phyloP scores from a whole-genome alignment of 2,888 invertebrate genomes.

The Drosophila flavopinicola region DNA sequence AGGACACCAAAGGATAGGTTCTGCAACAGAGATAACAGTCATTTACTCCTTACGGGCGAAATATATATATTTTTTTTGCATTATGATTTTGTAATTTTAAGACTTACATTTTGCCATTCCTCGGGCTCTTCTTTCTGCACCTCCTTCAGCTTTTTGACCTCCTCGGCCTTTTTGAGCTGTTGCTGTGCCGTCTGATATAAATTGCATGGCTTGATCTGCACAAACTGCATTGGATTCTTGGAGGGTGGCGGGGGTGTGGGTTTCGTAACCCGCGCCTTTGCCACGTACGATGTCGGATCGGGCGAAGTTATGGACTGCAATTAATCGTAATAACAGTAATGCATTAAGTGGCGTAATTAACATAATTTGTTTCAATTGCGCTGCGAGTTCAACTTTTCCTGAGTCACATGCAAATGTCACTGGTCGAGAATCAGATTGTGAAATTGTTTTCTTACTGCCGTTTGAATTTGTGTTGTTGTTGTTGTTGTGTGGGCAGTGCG shows the following conservation, averaged over 20 bases:
- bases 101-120: conserved; percentile 95
- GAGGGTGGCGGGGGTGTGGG: conserved; percentile 93
- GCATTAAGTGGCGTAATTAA: conserved; percentile 61
- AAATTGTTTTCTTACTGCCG: conserved; percentile 31
- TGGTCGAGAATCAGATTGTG: conserved; percentile 35
- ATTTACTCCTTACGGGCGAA: no score
- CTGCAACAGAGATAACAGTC: no score
- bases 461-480: not conserved
- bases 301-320: conserved; percentile 83
- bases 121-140: conserved; percentile 93
- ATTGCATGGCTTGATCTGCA: conserved; percentile 94
- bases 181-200: conserved; percentile 93
- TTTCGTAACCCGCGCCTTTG: conserved; percentile 87
- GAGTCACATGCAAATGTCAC: conserved; percentile 58
- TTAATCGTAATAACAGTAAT: conserved; percentile 49
- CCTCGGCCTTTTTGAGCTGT: conserved; percentile 93
- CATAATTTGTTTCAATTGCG: conserved; percentile 59
- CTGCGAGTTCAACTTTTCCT: conserved; percentile 30
- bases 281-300: conserved; percentile 84
- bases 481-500: conserved; percentile 41
- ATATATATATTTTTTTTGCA: no score
- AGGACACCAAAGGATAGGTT: no score
- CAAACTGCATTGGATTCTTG: conserved; percentile 94
- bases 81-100: not conserved
- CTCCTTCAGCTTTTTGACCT: conserved; percentile 92